These are phyloP conservation scores for Pluvianellus socialis DNA, from an alignment of 2,113 vertebrate genomes.

Conservation along the genomic window DNA sequence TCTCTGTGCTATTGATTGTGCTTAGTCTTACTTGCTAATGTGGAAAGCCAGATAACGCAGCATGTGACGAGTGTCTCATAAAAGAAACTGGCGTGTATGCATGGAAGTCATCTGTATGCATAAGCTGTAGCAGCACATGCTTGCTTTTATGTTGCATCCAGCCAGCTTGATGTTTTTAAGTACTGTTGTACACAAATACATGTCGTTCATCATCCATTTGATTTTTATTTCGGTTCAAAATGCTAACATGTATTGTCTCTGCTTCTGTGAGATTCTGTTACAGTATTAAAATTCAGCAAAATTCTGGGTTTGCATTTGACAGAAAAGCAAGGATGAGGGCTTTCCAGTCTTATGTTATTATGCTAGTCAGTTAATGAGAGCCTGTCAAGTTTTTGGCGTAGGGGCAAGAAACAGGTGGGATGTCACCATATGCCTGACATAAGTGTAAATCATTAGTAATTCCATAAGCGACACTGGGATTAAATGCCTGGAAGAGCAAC, in stretches of 20 bases:
- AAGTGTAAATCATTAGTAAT: neutral
- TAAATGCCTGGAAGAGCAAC: neutral
- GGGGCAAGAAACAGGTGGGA: neutral
- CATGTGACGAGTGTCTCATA: constrained; percentile 58
- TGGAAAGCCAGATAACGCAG: constrained; percentile 72
- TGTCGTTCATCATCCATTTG: constrained; percentile 52
- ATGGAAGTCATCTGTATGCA: constrained; percentile 31
- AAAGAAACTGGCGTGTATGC: constrained; percentile 40
- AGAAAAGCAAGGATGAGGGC: neutral
- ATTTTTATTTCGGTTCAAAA: constrained; percentile 64
- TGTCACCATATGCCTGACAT: neutral
- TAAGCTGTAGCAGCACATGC: constrained; percentile 1
- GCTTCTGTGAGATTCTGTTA: neutral
- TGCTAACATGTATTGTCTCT: constrained; percentile 4
- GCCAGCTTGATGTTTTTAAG: constrained; percentile 56
- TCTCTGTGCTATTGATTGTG: constrained; percentile 66
- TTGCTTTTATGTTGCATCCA: constrained; percentile 32
- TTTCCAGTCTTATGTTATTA: accelerated
- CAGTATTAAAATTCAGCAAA: neutral
- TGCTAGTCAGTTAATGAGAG: neutral
- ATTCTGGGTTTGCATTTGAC: neutral
- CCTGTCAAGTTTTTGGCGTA: neutral
- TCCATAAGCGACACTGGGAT: neutral
- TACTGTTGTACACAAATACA: constrained; percentile 42
- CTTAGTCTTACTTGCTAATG: constrained; percentile 73